phyloP scores from a whole-genome alignment of 1,140 invertebrate genomes.

The Steinernema feltiae region DNA sequence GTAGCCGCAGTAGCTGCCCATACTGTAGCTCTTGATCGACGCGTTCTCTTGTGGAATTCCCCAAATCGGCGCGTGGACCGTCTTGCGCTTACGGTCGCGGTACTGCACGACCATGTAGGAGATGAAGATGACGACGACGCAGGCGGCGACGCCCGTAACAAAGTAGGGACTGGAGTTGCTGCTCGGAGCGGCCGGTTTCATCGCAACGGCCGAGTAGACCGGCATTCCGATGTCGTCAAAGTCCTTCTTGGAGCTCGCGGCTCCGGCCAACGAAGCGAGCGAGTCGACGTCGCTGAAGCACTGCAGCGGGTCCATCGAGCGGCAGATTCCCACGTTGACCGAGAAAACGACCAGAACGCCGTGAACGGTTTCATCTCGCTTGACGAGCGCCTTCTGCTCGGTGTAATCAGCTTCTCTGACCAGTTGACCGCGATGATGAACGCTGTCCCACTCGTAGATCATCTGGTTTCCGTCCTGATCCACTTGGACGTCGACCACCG shows the following conservation, averaged over 20 bases:
- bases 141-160: conserved; percentile 2
- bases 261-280: conserved; percentile 23
- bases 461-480: conserved; percentile 27
- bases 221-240: conserved; percentile 10
- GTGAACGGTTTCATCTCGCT: background rate
- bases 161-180: background rate
- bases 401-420: background rate
- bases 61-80: conserved; percentile 22
- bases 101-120: background rate
- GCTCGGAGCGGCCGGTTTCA: background rate
- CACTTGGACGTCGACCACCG: conserved; percentile 16
- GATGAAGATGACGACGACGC: background rate
- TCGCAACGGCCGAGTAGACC: conserved; percentile 18
- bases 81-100: conserved; percentile 27
- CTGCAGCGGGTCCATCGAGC: conserved; percentile 3
- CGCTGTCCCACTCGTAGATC: conserved; percentile 35
- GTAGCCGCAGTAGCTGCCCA: background rate
- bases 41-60: conserved; percentile 15
- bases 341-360: conserved; percentile 31
- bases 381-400: conserved; percentile 1
- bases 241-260: conserved; percentile 17
- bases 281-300: conserved; percentile 28
- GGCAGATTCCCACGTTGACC: conserved; percentile 31
- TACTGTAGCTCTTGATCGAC: background rate
- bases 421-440: conserved; percentile 2